phyloP scores from a whole-genome alignment of 2,888 invertebrate genomes.

The Labia minor region DNA sequence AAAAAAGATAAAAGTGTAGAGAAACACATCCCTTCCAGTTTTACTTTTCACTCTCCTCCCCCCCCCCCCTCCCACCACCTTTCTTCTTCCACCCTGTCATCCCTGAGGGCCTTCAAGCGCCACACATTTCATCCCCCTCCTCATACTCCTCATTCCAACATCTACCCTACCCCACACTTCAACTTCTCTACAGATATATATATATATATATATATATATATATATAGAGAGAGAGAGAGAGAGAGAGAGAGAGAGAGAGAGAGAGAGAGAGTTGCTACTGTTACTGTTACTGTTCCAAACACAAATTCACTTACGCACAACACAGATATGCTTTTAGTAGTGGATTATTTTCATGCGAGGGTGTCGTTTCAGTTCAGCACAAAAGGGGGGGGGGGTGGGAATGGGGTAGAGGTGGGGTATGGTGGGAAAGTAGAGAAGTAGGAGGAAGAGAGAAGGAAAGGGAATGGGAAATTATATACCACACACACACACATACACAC shows the following conservation, averaged over 20 bases:
- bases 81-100: too few relatives aligned
- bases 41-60: not conserved
- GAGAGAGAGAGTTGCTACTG: conserved; percentile 13
- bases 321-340: conserved; percentile 33
- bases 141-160: not conserved
- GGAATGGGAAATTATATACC: not conserved
- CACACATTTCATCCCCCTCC: too few relatives aligned
- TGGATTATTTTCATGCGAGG: conserved; percentile 31
- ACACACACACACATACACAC: conserved; percentile 1
- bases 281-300: conserved; percentile 23
- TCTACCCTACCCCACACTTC: not conserved
- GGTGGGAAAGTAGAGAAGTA: not conserved
- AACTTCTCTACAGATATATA: too few relatives aligned
- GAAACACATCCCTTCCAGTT: not conserved
- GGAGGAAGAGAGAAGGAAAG: not conserved
- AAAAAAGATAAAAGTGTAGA: not conserved
- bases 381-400: conserved; percentile 18
- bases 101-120: too few relatives aligned
- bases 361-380: too few relatives aligned
- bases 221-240: not conserved
- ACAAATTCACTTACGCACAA: conserved; percentile 31
- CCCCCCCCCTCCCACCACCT: conserved; percentile 16
- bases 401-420: conserved; percentile 33
- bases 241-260: not conserved
- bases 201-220: too few relatives aligned